A percentile compares a stretch with the other conserved stretches of the same genome.
Conservation (phyloP, 2,888 invertebrate genomes). For the Chrysolina americana region DNA sequence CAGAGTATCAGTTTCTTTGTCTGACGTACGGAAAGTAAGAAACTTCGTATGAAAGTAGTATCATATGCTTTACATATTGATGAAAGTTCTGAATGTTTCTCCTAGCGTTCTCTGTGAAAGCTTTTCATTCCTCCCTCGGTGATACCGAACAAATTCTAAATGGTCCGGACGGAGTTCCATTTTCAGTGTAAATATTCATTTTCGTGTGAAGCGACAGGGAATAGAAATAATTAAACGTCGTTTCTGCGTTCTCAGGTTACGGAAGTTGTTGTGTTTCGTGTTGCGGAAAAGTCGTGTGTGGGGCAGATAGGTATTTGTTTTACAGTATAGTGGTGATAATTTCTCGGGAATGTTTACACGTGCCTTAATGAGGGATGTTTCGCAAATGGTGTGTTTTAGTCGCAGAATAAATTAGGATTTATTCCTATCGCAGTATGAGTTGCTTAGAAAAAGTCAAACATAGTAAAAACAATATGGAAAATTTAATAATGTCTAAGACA, state of each 20-base stretch:
- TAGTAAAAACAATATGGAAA: too few species aligned
- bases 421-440: too few species aligned
- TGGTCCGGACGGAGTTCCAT: not conserved
- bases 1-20: not conserved
- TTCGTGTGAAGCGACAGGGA: not conserved
- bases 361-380: not conserved
- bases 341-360: not conserved
- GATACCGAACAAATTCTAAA: not conserved
- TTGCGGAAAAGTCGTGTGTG: not conserved
- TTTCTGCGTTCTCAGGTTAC: not conserved
- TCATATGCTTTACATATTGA: not conserved
- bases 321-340: not conserved
- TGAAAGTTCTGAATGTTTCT: not conserved
- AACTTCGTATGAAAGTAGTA: too few species aligned
- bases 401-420: too few species aligned
- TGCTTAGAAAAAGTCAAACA: too few species aligned
- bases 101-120: not conserved
- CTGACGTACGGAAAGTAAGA: not conserved
- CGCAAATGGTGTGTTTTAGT: too few species aligned
- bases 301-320: not conserved
- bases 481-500: too few species aligned
- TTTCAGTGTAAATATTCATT: slow-evolving; percentile 7
- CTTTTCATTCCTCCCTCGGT: not conserved
- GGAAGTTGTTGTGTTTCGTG: not conserved
- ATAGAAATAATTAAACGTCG: not conserved